Conservation (phyloP, 2,888 invertebrate species). For the Dendrolimus pini region DNA sequence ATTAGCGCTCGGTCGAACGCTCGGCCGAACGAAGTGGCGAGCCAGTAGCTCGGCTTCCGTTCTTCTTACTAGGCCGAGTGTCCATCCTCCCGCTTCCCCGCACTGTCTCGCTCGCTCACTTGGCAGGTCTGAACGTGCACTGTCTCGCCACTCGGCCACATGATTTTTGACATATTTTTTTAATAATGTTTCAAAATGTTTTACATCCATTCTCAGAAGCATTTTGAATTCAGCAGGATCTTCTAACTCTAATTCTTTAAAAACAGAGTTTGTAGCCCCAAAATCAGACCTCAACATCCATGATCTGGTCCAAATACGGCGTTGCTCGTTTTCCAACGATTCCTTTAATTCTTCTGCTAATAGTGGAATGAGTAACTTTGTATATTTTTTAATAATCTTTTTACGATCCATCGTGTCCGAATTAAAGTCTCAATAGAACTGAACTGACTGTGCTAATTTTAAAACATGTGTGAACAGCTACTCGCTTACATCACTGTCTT, state of each 20-base stretch:
- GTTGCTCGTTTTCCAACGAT: constrained; percentile 9
- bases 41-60: constrained; percentile 8
- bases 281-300: constrained; percentile 10
- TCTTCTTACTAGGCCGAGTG: constrained; percentile 9
- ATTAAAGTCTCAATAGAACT: constrained; percentile 8
- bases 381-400: constrained; percentile 11
- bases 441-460: constrained; percentile 13
- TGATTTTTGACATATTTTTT: constrained; percentile 2
- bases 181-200: constrained; percentile 14
- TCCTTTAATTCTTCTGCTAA: constrained; percentile 11
- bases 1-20: too few relatives aligned
- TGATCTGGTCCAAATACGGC: constrained; percentile 9
- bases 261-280: constrained; percentile 7
- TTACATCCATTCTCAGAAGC: constrained; percentile 4
- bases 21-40: neutral
- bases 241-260: constrained; percentile 10
- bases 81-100: constrained; percentile 7
- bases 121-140: constrained; percentile 8
- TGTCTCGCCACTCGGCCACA: neutral
- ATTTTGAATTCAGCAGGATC: too few relatives aligned
- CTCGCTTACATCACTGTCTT: constrained; percentile 11
- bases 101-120: constrained; percentile 12
- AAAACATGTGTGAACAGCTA: constrained; percentile 12
- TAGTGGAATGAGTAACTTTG: constrained; percentile 11
- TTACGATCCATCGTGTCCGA: constrained; percentile 7